phyloP scores from a whole-genome alignment of 2,888 invertebrate genomes.

The Stomorhina lunata region DNA sequence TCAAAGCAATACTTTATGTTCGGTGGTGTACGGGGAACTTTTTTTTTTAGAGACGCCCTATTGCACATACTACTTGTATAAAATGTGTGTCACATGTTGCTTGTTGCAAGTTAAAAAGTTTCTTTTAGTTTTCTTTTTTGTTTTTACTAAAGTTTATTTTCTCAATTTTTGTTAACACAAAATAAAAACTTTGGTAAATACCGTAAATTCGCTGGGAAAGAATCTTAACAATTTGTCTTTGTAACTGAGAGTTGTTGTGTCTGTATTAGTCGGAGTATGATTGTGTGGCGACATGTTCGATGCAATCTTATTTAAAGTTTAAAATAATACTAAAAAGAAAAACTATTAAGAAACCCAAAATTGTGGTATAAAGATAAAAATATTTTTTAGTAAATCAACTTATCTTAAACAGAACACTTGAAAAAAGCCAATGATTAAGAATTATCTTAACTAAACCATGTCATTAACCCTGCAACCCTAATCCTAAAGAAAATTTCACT shows the following conservation, averaged over 20 bases:
- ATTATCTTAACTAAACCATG: too few species aligned
- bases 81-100: constrained; percentile 39
- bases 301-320: not conserved
- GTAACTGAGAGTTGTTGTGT: too few species aligned
- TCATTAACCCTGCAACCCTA: too few species aligned
- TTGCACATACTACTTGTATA: not conserved
- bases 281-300: not conserved
- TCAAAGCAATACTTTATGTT: too few species aligned
- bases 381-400: not conserved
- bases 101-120: not conserved
- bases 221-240: not conserved
- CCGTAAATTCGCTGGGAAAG: constrained; percentile 7
- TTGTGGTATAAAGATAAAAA: not conserved
- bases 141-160: not conserved
- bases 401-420: not conserved
- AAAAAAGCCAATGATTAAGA: not conserved
- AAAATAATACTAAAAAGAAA: constrained; percentile 28
- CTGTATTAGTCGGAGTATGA: too few species aligned
- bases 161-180: not conserved
- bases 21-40: too few species aligned
- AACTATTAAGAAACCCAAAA: constrained; percentile 16
- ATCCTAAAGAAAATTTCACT: too few species aligned
- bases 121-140: not conserved
- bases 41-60: too few species aligned
- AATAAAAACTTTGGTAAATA: constrained; percentile 7